Conservation (phyloP, 2,113 vertebrate species). For the Polypterus bichir region DNA sequence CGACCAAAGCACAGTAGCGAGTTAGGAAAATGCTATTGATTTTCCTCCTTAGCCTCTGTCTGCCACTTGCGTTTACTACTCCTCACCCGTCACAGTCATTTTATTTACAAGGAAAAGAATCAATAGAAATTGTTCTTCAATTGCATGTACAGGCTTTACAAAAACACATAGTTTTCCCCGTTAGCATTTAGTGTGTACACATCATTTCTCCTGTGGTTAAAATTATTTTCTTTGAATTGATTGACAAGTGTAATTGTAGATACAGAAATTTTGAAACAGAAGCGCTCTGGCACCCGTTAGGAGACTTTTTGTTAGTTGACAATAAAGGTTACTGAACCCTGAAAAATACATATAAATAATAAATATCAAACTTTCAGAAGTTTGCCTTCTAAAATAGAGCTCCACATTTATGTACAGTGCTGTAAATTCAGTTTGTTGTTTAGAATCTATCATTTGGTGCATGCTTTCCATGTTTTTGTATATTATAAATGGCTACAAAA, state of each 20-base stretch:
- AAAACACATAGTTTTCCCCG: conserved; percentile 41
- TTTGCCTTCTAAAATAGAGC: too few relatives aligned
- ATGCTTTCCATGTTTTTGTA: too few relatives aligned
- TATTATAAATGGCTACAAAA: too few relatives aligned
- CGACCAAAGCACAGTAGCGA: conserved; percentile 41
- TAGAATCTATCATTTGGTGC: too few relatives aligned
- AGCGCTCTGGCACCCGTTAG: conserved; percentile 2
- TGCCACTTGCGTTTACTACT: conserved; percentile 47
- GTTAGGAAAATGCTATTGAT: conserved; percentile 50
- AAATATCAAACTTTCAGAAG: too few relatives aligned
- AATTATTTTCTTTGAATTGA: conserved; percentile 49
- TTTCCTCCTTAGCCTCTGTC: conserved; percentile 36
- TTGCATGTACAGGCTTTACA: conserved; percentile 44
- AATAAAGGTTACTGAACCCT: too few relatives aligned
- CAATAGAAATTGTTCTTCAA: conserved; percentile 46
- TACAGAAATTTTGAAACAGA: conserved; percentile 23
- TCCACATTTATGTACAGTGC: too few relatives aligned
- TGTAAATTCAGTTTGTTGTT: too few relatives aligned
- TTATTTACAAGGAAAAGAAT: conserved; percentile 49
- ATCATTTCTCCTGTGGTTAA: conserved; percentile 48
- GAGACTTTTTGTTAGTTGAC: too few relatives aligned
- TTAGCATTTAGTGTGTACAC: conserved; percentile 38
- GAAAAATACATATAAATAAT: too few relatives aligned
- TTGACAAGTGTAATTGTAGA: conserved; percentile 59
- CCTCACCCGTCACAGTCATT: conserved; percentile 43